Evolutionary conservation across 2,113 vertebrate species (phyloP).

Genomic region (Telmatochromis bifrenatus): DNA sequence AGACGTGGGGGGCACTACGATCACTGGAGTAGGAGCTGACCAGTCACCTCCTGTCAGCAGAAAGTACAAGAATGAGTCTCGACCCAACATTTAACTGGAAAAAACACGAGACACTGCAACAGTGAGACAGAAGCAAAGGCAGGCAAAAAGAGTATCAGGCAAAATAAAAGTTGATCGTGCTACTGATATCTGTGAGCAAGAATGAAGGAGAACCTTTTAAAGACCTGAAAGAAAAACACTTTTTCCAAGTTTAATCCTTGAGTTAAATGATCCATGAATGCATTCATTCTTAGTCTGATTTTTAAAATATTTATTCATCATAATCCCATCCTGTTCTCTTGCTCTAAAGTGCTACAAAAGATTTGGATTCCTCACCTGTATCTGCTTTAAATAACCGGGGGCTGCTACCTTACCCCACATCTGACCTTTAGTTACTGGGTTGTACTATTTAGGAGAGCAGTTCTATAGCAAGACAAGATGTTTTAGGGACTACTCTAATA

Average conservation of each 20-base stretch:
- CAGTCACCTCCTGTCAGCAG: conserved; percentile 60
- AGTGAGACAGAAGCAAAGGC: not conserved
- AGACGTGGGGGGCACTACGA: conserved; percentile 30
- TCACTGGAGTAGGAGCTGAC: conserved; percentile 44
- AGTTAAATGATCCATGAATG: not conserved
- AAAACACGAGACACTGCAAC: not conserved
- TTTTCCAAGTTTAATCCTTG: not conserved
- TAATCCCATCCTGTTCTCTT: not conserved
- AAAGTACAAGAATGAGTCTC: not conserved
- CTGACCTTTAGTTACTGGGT: not conserved
- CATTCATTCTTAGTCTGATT: not conserved
- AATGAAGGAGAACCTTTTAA: not conserved
- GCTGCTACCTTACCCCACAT: not conserved
- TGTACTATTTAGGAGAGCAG: not conserved
- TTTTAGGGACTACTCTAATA: not conserved
- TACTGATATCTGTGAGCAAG: not conserved
- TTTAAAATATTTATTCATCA: not conserved
- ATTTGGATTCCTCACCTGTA: not conserved
- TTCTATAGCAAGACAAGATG: not conserved
- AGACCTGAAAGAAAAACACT: not conserved
- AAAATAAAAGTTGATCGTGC: not conserved
- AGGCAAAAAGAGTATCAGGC: not conserved
- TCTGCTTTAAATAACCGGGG: not conserved
- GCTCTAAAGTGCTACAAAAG: not conserved
- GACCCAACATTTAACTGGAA: not conserved